phyloP scores from a whole-genome alignment of 2,113 vertebrate species.

The Actenoides lindsayi region DNA sequence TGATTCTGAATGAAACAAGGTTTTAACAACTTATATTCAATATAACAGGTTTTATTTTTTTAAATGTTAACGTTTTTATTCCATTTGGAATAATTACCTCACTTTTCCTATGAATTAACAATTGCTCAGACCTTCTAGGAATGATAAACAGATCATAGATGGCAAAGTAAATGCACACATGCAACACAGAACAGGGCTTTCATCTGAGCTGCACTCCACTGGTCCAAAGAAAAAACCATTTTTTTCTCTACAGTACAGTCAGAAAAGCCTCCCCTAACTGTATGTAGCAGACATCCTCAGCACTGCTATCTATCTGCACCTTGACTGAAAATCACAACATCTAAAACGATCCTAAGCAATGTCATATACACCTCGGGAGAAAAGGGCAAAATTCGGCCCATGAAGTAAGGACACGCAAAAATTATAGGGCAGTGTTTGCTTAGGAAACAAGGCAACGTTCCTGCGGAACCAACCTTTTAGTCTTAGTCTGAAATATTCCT shows the following conservation, averaged over 20 bases:
- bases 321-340: not conserved
- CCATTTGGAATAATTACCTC: not conserved
- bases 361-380: rapidly evolving
- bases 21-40: not conserved
- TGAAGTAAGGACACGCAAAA: not conserved
- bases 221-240: not conserved
- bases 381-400: not conserved
- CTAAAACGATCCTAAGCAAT: not conserved
- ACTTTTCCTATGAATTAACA: not conserved
- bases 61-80: not conserved
- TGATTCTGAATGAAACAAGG: not conserved
- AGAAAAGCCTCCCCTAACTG: not conserved
- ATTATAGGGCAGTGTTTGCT: not conserved
- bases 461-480: not conserved
- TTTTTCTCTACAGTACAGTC: not conserved
- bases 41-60: not conserved
- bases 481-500: not conserved
- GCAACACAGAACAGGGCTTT: not conserved
- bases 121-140: not conserved
- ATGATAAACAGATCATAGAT: not conserved
- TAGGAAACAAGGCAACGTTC: not conserved
- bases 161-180: not conserved
- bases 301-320: not conserved
- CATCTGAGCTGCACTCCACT: not conserved
- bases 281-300: not conserved